Conservation (phyloP, 35 echinoderm and acorn worm species). For the Strongylocentrotus purpuratus region DNA sequence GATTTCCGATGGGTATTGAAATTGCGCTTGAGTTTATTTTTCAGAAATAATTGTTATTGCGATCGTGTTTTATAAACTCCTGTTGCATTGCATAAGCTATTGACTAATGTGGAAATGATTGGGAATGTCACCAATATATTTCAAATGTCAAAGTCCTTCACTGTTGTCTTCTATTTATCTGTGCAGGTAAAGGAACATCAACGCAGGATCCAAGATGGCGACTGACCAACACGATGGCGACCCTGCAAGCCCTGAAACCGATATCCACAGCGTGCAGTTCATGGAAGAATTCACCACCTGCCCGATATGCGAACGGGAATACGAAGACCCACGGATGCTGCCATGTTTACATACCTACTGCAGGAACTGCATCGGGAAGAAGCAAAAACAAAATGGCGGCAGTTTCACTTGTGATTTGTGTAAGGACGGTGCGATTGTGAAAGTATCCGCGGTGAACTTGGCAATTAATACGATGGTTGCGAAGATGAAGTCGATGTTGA, state of each 20-base stretch:
- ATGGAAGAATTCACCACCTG: constrained; percentile 65
- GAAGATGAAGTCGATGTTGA: constrained; percentile 49
- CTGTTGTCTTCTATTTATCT: not conserved
- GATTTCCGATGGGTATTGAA: no score
- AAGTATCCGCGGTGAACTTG: constrained; percentile 37
- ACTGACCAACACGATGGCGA: constrained; percentile 24
- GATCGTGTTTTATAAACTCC: no score
- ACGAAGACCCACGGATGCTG: constrained; percentile 63
- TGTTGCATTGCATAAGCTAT: no score
- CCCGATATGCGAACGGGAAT: constrained; percentile 67
- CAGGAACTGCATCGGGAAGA: constrained; percentile 71
- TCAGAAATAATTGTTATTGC: no score
- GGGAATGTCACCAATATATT: no score
- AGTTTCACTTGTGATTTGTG: constrained; percentile 55
- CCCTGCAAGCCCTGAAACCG: constrained; percentile 22
- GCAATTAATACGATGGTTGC: constrained; percentile 68
- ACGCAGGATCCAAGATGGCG: not conserved
- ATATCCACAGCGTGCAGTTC: constrained; percentile 44
- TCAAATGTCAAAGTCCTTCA: no score
- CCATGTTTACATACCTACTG: constrained; percentile 86
- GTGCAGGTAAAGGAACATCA: not conserved
- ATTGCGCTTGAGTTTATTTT: no score
- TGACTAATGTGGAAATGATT: no score
- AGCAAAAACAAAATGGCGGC: constrained; percentile 56
- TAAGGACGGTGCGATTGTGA: constrained; percentile 37